phyloP scores from a whole-genome alignment of 2,888 invertebrate genomes.

The Campaea margaritaria region DNA sequence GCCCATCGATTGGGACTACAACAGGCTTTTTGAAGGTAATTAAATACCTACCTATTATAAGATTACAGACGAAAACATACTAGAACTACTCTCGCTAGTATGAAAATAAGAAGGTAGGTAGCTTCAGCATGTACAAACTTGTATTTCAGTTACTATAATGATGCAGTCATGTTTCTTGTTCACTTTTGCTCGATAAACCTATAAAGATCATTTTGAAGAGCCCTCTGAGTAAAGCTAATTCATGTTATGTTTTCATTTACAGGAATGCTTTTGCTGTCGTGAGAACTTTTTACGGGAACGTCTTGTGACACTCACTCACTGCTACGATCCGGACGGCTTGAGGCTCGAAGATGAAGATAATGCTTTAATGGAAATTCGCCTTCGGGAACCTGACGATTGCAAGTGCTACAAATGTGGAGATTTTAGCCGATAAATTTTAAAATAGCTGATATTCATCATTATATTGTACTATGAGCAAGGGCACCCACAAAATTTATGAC shows the following conservation, averaged over 20 bases:
- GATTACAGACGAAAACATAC: too few species aligned
- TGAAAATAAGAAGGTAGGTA: too few species aligned
- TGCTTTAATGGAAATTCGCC: constrained; percentile 91
- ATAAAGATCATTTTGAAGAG: too few species aligned
- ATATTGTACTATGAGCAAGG: neutral
- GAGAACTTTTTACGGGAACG: constrained; percentile 94
- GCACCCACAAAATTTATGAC: too few species aligned
- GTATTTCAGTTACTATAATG: too few species aligned
- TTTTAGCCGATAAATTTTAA: constrained; percentile 87
- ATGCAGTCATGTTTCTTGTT: too few species aligned
- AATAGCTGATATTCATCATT: neutral
- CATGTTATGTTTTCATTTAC: constrained; percentile 42
- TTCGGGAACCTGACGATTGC: constrained; percentile 95
- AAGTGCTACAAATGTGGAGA: constrained; percentile 96
- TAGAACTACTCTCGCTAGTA: too few species aligned
- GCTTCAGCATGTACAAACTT: too few species aligned
- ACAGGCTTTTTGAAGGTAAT: constrained; percentile 95
- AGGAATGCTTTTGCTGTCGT: constrained; percentile 97
- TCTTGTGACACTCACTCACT: constrained; percentile 91
- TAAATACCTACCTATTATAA: neutral
- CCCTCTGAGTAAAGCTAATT: neutral
- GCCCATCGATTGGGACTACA: constrained; percentile 94
- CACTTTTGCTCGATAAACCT: too few species aligned
- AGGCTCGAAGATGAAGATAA: constrained; percentile 88
- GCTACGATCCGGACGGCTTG: constrained; percentile 95